Evolutionary conservation across 2,113 vertebrate species (phyloP).

Genomic region (Merops nubicus): DNA sequence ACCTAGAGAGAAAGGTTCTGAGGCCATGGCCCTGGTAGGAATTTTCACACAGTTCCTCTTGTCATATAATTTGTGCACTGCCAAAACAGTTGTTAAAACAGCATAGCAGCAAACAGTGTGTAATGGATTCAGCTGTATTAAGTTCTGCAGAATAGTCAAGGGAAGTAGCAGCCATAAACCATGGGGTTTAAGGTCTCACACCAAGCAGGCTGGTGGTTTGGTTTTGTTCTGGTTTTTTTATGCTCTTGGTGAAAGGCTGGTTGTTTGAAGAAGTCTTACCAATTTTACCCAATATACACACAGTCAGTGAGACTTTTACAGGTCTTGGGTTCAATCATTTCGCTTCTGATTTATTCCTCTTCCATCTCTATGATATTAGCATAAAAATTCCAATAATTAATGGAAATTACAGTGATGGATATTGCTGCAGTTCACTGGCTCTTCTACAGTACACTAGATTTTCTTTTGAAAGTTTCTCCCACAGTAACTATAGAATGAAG

Average conservation of each 20-base stretch:
- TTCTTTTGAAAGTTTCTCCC: neutral
- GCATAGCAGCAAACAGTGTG: neutral
- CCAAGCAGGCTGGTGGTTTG: neutral
- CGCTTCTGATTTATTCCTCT: neutral
- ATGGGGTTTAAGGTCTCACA: neutral
- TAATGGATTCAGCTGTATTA: neutral
- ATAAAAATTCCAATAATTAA: neutral
- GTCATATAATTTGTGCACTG: neutral
- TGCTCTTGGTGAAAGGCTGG: neutral
- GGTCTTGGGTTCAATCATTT: neutral
- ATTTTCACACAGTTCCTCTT: neutral
- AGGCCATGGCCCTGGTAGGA: neutral
- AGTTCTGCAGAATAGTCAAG: neutral
- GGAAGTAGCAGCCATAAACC: neutral
- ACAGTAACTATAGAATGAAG: neutral
- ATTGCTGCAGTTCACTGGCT: neutral
- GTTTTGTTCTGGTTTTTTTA: no score
- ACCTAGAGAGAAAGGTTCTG: neutral
- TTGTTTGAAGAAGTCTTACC: neutral
- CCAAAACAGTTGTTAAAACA: neutral
- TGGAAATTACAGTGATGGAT: neutral
- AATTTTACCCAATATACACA: neutral
- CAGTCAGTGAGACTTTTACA: neutral
- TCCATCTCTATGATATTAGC: neutral
- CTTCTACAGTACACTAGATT: neutral